Evolutionary conservation across 2,797 vertebrate species (phyloP).

Genomic region (Amblyopsis hoosieri): DNA sequence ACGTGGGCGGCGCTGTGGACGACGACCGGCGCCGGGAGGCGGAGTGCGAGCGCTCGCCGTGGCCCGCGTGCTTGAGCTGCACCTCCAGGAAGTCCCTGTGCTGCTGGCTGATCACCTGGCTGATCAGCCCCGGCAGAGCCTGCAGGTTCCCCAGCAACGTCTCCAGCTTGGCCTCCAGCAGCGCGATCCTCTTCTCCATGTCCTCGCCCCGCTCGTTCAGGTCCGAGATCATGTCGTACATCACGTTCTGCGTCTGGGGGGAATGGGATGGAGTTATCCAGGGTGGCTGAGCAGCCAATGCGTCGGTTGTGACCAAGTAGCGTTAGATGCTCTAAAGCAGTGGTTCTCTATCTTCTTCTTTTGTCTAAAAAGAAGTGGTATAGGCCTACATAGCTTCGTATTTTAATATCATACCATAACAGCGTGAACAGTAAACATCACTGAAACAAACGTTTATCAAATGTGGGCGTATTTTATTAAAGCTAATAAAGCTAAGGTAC

Average conservation of each 20-base stretch:
- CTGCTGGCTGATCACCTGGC: conserved; percentile 95
- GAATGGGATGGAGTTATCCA: conserved; percentile 43
- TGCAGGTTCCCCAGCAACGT: conserved; percentile 95
- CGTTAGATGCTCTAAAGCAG: not conserved
- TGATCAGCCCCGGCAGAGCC: conserved; percentile 95
- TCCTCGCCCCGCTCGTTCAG: conserved; percentile 97
- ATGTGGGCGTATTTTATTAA: too few relatives aligned
- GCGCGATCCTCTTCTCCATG: conserved; percentile 98
- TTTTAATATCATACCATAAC: too few relatives aligned
- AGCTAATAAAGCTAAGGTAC: too few relatives aligned
- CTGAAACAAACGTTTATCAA: too few relatives aligned
- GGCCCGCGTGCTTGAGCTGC: conserved; percentile 93
- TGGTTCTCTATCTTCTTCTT: too few relatives aligned
- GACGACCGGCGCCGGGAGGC: conserved; percentile 93
- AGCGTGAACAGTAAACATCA: too few relatives aligned
- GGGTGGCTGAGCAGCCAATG: conserved; percentile 3
- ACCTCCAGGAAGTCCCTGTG: conserved; percentile 94
- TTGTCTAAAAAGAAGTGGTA: too few relatives aligned
- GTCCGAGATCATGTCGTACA: conserved; percentile 99
- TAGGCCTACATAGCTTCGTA: too few relatives aligned
- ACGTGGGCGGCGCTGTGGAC: conserved; percentile 96
- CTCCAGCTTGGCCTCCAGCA: conserved; percentile 96
- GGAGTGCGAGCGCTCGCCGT: conserved; percentile 91
- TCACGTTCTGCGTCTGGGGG: conserved; percentile 96
- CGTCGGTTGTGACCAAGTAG: not conserved